Conservation (phyloP, 2,113 vertebrate genomes). For the Platichthys stellatus region DNA sequence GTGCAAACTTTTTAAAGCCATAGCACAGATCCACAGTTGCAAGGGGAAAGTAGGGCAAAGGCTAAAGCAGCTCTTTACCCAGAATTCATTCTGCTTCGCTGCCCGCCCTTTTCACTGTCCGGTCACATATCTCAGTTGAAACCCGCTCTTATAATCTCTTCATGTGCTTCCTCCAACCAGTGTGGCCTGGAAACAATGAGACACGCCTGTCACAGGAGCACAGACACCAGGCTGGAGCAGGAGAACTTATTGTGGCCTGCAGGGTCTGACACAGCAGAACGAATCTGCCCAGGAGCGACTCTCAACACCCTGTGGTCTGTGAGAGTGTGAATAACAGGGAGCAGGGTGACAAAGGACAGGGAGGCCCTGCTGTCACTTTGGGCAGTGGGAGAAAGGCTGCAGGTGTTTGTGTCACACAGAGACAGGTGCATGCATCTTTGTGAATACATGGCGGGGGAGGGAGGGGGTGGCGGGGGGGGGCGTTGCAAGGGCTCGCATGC, state of each 20-base stretch:
- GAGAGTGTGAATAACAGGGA: constrained; percentile 40
- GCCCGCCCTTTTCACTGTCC: not conserved
- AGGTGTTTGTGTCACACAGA: constrained; percentile 33
- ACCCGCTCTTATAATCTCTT: not conserved
- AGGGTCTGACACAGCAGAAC: constrained; percentile 51
- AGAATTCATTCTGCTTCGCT: not conserved
- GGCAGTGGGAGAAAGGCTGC: constrained; percentile 54
- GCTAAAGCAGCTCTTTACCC: constrained; percentile 11
- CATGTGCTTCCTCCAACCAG: constrained; percentile 9
- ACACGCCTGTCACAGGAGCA: constrained; percentile 35
- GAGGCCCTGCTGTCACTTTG: constrained; percentile 7
- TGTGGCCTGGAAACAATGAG: constrained; percentile 49
- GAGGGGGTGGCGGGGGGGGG: not conserved
- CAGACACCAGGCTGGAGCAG: constrained; percentile 6
- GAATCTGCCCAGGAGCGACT: constrained; percentile 59
- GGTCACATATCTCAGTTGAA: constrained; percentile 39
- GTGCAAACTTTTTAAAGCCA: not conserved
- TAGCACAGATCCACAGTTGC: not conserved
- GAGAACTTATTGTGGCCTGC: constrained; percentile 8
- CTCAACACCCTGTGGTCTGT: constrained; percentile 16
- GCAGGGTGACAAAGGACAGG: constrained; percentile 14
- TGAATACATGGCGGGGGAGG: not conserved
- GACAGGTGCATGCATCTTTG: not conserved
- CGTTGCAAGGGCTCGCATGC: no score
- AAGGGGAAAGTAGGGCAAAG: constrained; percentile 43